A percentile compares a stretch with the other conserved stretches of the same genome.
These are phyloP conservation scores for Oxygymnocypris stewartii DNA, from an alignment of 2,113 vertebrate genomes.

Conservation along the genomic window DNA sequence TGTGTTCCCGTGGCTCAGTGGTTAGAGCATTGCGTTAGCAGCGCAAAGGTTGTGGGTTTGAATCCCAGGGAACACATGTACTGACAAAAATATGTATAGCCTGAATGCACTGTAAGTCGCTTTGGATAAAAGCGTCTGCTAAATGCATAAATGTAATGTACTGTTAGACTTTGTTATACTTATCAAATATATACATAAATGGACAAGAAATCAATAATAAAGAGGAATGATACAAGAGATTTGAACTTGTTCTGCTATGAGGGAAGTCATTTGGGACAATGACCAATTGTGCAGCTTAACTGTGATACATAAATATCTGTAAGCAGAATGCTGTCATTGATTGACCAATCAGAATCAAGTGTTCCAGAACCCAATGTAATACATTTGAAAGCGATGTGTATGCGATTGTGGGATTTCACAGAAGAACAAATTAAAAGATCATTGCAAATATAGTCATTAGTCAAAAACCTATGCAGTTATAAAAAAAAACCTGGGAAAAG, in stretches of 20 bases:
- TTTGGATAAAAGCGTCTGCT: too few species aligned
- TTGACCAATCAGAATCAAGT: neutral
- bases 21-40: too few species aligned
- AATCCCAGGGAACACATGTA: too few species aligned
- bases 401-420: neutral
- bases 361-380: neutral
- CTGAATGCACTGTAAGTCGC: too few species aligned
- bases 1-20: too few species aligned
- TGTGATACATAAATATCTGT: neutral
- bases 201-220: neutral
- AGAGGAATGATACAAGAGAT: neutral
- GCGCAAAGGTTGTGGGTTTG: too few species aligned
- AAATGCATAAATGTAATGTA: neutral
- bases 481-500: neutral
- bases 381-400: neutral
- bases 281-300: neutral
- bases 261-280: neutral
- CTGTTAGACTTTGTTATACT: neutral
- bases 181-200: neutral
- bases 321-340: neutral
- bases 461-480: neutral
- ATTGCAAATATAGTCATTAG: slow-evolving; percentile 1
- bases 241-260: neutral
- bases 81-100: too few species aligned
- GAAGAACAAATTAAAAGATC: neutral